A percentile compares a stretch with the other conserved stretches of the same genome.
Conservation (phyloP, 2,113 vertebrate species). For the Speoplatyrhinus poulsoni region DNA sequence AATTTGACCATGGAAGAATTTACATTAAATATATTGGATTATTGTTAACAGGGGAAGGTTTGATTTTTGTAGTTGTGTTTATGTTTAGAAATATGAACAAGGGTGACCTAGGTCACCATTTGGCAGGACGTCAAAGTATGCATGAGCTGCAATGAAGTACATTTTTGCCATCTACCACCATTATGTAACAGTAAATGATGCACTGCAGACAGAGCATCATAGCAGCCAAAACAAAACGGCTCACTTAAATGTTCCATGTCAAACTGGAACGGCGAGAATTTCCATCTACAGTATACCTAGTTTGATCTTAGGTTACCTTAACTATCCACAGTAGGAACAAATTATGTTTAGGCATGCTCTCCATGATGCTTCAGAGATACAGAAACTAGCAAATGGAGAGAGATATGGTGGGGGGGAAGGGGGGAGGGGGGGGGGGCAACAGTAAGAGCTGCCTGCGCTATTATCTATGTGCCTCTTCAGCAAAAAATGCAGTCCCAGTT, state of each 20-base stretch:
- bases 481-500: constrained; percentile 96
- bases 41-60: background rate
- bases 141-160: too few relatives aligned
- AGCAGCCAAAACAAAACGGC: too few relatives aligned
- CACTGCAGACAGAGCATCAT: too few relatives aligned
- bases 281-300: background rate
- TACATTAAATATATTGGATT: background rate
- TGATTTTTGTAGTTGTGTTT: background rate
- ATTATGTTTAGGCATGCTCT: constrained; percentile 61
- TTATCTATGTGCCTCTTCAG: constrained; percentile 95
- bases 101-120: too few relatives aligned
- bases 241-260: background rate
- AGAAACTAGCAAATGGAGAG: background rate
- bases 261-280: constrained; percentile 3
- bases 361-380: constrained; percentile 58
- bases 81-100: background rate
- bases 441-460: constrained; percentile 91
- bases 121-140: too few relatives aligned
- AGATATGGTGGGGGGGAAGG: background rate
- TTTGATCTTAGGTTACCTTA: background rate
- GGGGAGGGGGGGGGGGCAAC: constrained; percentile 44
- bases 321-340: constrained; percentile 19
- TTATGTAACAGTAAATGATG: background rate
- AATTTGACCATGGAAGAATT: background rate
- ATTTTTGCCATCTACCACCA: background rate